Conservation (phyloP, 1,140 invertebrate genomes). For the Ips typographus region DNA sequence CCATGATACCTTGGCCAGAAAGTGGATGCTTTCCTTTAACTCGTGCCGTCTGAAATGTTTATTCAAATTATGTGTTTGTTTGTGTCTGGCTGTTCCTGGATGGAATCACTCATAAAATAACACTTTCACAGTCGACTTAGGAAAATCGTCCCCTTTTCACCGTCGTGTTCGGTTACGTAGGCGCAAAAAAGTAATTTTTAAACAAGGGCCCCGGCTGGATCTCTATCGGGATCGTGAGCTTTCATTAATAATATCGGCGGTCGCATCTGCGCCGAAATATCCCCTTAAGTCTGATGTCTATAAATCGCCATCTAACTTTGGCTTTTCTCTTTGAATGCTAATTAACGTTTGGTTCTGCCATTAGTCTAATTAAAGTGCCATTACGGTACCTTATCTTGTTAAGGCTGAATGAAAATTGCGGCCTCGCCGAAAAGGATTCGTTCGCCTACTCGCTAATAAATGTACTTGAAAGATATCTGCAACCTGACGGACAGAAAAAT, state of each 20-base stretch:
- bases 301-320: slow-evolving; percentile 56
- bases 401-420: slow-evolving; percentile 12
- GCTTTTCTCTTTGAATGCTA: slow-evolving; percentile 67
- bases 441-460: too few relatives aligned
- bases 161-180: slow-evolving; percentile 19
- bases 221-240: slow-evolving; percentile 26
- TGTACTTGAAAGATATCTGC: too few relatives aligned
- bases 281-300: slow-evolving; percentile 46
- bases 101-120: slow-evolving; percentile 35
- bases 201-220: slow-evolving; percentile 28
- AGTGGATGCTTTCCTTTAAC: slow-evolving; percentile 31
- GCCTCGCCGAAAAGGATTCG: not conserved
- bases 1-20: slow-evolving; percentile 31
- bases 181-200: slow-evolving; percentile 35
- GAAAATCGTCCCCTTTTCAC: not conserved
- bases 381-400: slow-evolving; percentile 53
- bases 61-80: slow-evolving; percentile 29
- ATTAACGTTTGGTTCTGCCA: slow-evolving; percentile 72
- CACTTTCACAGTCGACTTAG: slow-evolving; percentile 32
- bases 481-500: too few relatives aligned
- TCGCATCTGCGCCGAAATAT: slow-evolving; percentile 47
- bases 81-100: slow-evolving; percentile 8
- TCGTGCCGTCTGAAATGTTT: slow-evolving; percentile 28
- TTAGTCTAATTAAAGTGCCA: slow-evolving; percentile 72
- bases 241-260: slow-evolving; percentile 51